A percentile compares a stretch with the other conserved stretches of the same genome.
These are phyloP conservation scores for Sphecodes monilicornis DNA, from an alignment of 2,888 invertebrate species.

Conservation along the genomic window DNA sequence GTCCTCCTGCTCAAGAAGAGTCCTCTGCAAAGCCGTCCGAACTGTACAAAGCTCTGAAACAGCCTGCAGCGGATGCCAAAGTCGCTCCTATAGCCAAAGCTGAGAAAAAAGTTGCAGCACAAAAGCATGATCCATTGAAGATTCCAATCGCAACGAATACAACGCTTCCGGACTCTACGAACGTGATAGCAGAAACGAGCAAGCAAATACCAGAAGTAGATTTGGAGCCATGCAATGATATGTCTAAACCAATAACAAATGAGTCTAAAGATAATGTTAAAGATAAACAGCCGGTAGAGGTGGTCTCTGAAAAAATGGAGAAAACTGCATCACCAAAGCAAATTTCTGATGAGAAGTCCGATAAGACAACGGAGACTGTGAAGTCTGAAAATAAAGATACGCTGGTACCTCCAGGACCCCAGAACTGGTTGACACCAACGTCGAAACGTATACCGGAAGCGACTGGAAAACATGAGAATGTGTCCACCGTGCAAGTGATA, in stretches of 20 bases:
- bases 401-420: conserved; percentile 69
- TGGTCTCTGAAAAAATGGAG: conserved; percentile 42
- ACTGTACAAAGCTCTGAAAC: conserved; percentile 77
- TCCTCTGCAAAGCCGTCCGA: conserved; percentile 71
- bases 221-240: conserved; percentile 37
- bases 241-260: conserved; percentile 43
- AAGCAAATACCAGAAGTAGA: conserved; percentile 34
- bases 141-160: conserved; percentile 16
- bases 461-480: conserved; percentile 70
- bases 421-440: conserved; percentile 81
- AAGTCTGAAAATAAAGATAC: conserved; percentile 70
- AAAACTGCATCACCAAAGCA: conserved; percentile 57
- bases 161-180: conserved; percentile 50
- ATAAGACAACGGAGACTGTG: conserved; percentile 58
- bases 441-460: conserved; percentile 75
- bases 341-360: conserved; percentile 57
- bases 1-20: conserved; percentile 59
- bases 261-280: conserved; percentile 51
- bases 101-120: conserved; percentile 41
- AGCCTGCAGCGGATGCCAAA: conserved; percentile 73
- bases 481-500: conserved; percentile 84
- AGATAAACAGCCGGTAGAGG: conserved; percentile 43
- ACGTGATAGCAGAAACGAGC: conserved; percentile 55
- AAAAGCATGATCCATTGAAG: conserved; percentile 16
- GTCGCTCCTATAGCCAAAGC: conserved; percentile 31